Percentiles rank a stretch among this genome's conserved stretches.
These are phyloP conservation scores for Ochotona princeps DNA, from an alignment of 2,113 vertebrate species.

Conservation along the genomic window DNA sequence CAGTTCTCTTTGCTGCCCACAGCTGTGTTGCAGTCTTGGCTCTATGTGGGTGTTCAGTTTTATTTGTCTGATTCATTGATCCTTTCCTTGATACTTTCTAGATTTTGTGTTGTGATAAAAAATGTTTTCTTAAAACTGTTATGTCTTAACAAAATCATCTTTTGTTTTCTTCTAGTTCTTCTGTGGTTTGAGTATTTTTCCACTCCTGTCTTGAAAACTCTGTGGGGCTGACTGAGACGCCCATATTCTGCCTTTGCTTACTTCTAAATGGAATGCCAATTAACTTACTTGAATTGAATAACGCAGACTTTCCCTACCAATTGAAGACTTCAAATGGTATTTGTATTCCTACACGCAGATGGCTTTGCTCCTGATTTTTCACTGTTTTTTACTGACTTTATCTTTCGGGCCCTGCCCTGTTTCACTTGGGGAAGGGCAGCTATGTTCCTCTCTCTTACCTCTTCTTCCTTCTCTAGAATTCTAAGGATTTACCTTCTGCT, in stretches of 20 bases:
- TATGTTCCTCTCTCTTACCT: background rate
- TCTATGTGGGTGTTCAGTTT: background rate
- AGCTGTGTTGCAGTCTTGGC: background rate
- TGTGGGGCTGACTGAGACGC: background rate
- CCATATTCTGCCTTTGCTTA: background rate
- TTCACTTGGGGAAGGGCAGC: background rate
- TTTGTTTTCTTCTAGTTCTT: constrained; percentile 45
- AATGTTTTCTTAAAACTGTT: background rate
- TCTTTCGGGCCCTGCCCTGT: background rate
- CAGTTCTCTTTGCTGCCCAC: background rate
- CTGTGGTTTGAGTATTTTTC: constrained; percentile 25
- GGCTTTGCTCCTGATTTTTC: background rate
- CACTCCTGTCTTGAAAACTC: background rate
- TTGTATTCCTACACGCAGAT: background rate
- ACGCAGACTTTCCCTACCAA: background rate
- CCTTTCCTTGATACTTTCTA: background rate
- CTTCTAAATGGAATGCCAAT: background rate
- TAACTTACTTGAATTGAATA: background rate
- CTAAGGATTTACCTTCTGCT: background rate
- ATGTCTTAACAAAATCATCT: background rate
- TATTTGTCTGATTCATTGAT: background rate
- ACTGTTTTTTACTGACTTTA: background rate
- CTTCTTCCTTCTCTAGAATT: background rate
- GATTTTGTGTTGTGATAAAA: background rate
- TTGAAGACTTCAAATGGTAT: background rate